phyloP scores from a whole-genome alignment of 2,797 vertebrate genomes.

The Gouania willdenowi region DNA sequence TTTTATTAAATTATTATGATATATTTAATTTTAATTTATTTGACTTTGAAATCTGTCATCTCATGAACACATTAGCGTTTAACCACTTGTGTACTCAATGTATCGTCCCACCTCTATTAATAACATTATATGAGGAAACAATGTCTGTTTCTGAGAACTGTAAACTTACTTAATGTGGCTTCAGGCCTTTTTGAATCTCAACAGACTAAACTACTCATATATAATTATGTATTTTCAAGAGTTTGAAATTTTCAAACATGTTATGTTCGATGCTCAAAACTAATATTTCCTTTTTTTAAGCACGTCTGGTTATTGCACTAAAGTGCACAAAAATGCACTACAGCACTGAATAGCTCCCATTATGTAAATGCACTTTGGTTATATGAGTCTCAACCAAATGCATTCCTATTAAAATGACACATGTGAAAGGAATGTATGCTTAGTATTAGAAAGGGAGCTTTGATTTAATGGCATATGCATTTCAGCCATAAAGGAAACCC shows the following conservation, averaged over 20 bases:
- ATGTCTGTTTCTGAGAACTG: too few species aligned
- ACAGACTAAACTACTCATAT: too few species aligned
- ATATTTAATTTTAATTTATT: too few species aligned
- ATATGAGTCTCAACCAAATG: constrained; percentile 1
- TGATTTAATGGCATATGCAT: not conserved
- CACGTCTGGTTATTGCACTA: constrained; percentile 7
- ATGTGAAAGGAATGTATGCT: constrained; percentile 9
- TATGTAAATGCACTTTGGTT: constrained; percentile 18
- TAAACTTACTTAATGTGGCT: too few species aligned
- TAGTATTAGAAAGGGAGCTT: constrained; percentile 4
- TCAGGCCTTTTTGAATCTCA: too few species aligned
- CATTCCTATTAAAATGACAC: constrained; percentile 4
- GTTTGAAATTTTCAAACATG: not conserved
- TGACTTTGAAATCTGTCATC: too few species aligned
- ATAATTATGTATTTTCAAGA: not conserved
- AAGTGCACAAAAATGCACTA: constrained; percentile 1
- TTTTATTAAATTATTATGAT: too few species aligned
- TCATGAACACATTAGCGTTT: too few species aligned
- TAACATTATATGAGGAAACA: too few species aligned
- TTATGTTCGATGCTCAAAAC: constrained; percentile 9
- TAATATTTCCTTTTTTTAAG: constrained; percentile 3
- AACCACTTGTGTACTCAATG: too few species aligned
- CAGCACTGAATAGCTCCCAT: constrained; percentile 8
- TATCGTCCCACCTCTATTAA: too few species aligned
- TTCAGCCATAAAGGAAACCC: not conserved